These are phyloP conservation scores for Oscheius sp. DNA, from an alignment of 1,140 invertebrate genomes.

Conservation along the genomic window DNA sequence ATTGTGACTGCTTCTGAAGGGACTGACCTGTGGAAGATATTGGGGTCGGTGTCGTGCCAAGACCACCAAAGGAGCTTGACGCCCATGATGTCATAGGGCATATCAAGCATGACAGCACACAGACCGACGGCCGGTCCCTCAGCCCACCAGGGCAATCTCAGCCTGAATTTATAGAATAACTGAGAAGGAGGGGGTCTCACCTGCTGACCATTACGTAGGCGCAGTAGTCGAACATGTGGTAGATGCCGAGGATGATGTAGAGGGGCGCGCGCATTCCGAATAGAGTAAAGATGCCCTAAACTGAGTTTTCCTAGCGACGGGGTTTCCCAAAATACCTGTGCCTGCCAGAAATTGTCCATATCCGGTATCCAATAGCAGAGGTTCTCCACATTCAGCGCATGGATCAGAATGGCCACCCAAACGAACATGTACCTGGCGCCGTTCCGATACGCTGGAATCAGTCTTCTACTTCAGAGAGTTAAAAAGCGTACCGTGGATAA, in stretches of 20 bases:
- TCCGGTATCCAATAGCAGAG: constrained; percentile 52
- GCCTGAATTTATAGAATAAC: constrained; percentile 43
- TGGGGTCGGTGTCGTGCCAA: constrained; percentile 81
- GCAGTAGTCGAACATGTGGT: constrained; percentile 58
- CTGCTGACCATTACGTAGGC: constrained; percentile 54
- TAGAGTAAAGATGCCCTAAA: constrained; percentile 52
- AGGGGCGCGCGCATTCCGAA: constrained; percentile 57
- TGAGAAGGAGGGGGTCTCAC: constrained; percentile 29
- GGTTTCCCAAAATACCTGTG: constrained; percentile 32
- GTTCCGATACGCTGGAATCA: constrained; percentile 49
- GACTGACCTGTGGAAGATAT: constrained; percentile 69
- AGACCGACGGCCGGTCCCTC: constrained; percentile 68
- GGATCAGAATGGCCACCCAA: constrained; percentile 58
- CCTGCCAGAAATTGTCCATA: constrained; percentile 60
- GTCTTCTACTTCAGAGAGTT: neutral
- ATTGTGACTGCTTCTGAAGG: neutral
- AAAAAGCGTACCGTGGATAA: constrained; percentile 61
- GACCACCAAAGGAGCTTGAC: constrained; percentile 80
- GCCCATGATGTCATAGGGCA: constrained; percentile 77
- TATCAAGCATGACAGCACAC: constrained; percentile 72
- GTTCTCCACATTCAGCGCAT: constrained; percentile 55
- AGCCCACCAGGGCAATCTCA: constrained; percentile 56
- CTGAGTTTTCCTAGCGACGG: neutral
- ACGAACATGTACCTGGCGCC: constrained; percentile 53
- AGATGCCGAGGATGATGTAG: constrained; percentile 55